Conservation (phyloP, 2,888 invertebrate genomes). For the Gerosis bhagava region DNA sequence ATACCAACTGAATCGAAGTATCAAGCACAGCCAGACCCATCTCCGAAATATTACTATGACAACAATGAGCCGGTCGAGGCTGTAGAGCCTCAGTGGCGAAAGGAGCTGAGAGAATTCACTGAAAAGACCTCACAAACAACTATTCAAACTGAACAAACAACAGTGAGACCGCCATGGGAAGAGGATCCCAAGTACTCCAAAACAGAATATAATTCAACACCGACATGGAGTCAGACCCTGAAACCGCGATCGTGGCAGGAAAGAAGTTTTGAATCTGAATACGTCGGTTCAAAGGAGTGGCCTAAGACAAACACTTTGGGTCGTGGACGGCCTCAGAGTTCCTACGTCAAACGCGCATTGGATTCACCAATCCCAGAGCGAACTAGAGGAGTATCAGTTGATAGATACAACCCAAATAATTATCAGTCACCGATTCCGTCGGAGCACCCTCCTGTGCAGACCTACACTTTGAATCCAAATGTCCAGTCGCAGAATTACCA, state of each 20-base stretch:
- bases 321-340: slow-evolving; percentile 67
- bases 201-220: slow-evolving; percentile 58
- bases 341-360: slow-evolving; percentile 49
- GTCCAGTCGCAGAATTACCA: slow-evolving; percentile 60
- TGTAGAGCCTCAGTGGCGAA: slow-evolving; percentile 74
- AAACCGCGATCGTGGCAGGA: slow-evolving; percentile 71
- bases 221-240: slow-evolving; percentile 75
- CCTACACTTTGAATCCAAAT: slow-evolving; percentile 68
- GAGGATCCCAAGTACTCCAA: slow-evolving; percentile 58
- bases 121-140: slow-evolving; percentile 66
- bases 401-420: slow-evolving; percentile 70
- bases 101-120: slow-evolving; percentile 73
- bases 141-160: slow-evolving; percentile 50
- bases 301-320: slow-evolving; percentile 69
- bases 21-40: slow-evolving; percentile 70
- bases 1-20: slow-evolving; percentile 66
- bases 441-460: slow-evolving; percentile 71
- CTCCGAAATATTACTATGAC: slow-evolving; percentile 73
- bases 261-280: slow-evolving; percentile 72
- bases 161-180: slow-evolving; percentile 71
- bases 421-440: slow-evolving; percentile 64
- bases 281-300: slow-evolving; percentile 64
- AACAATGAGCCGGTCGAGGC: slow-evolving; percentile 64
- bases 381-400: slow-evolving; percentile 70
- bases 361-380: slow-evolving; percentile 55